These are phyloP conservation scores for Callitettix versicolor DNA, from an alignment of 1,140 invertebrate genomes.

Conservation along the genomic window DNA sequence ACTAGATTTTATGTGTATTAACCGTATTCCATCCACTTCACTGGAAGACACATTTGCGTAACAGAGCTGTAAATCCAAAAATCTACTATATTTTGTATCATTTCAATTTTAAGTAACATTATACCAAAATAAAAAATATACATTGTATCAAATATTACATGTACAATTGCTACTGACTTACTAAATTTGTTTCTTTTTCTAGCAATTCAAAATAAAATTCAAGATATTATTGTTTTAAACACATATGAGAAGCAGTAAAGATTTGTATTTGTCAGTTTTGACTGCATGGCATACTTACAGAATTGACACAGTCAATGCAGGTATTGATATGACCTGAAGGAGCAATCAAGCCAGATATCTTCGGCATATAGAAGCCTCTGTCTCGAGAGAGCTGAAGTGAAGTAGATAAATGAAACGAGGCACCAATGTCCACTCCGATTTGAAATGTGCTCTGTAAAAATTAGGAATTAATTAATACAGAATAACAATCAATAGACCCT, in stretches of 20 bases:
- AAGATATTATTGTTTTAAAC: no score
- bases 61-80: slow-evolving; percentile 34
- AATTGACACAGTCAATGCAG: slow-evolving; percentile 36
- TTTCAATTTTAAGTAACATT: no score
- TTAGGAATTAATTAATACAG: no score
- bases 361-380: slow-evolving; percentile 48
- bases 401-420: slow-evolving; percentile 37
- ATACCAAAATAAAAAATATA: no score
- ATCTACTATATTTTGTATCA: no score
- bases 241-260: no score
- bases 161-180: no score
- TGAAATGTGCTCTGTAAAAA: slow-evolving; percentile 42
- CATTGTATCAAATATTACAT: no score
- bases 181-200: no score
- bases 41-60: slow-evolving; percentile 39
- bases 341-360: slow-evolving; percentile 43
- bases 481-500: no score
- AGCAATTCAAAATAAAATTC: no score
- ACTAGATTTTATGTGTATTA: slow-evolving; percentile 41
- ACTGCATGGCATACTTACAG: slow-evolving; percentile 34
- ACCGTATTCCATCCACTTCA: slow-evolving; percentile 40
- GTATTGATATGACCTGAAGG: slow-evolving; percentile 40
- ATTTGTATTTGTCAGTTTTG: no score
- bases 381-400: slow-evolving; percentile 37
- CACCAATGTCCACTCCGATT: slow-evolving; percentile 38